These are phyloP conservation scores for Cactoblastis cactorum DNA, from an alignment of 2,888 invertebrate genomes.

Conservation along the genomic window DNA sequence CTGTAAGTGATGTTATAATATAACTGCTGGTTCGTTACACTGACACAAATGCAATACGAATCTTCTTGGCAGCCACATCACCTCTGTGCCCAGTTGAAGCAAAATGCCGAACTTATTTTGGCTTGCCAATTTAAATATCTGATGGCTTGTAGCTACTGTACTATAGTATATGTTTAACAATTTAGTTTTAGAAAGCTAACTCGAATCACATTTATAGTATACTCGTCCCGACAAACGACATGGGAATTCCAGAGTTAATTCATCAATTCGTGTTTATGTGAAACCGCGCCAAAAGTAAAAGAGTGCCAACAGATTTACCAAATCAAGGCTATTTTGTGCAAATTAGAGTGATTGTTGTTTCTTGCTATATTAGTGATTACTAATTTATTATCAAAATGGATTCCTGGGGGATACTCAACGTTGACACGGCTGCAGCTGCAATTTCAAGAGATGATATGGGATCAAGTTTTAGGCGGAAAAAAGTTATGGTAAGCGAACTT, in stretches of 20 bases:
- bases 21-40: slow-evolving; percentile 32
- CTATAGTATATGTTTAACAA: slow-evolving; percentile 30
- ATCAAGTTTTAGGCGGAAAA: slow-evolving; percentile 73
- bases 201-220: slow-evolving; percentile 39
- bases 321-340: slow-evolving; percentile 15
- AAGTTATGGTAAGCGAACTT: slow-evolving; percentile 51
- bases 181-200: slow-evolving; percentile 35
- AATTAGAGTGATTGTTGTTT: background rate
- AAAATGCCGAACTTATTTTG: slow-evolving; percentile 79
- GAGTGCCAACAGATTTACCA: slow-evolving; percentile 30
- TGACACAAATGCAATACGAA: slow-evolving; percentile 70
- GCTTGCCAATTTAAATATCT: slow-evolving; percentile 73
- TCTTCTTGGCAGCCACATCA: slow-evolving; percentile 66
- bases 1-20: slow-evolving; percentile 26
- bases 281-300: slow-evolving; percentile 47
- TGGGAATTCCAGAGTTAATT: slow-evolving; percentile 32
- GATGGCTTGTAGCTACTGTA: slow-evolving; percentile 40
- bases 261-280: slow-evolving; percentile 27
- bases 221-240: slow-evolving; percentile 33
- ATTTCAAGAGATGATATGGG: slow-evolving; percentile 85
- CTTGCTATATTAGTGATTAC: slow-evolving; percentile 30
- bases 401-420: slow-evolving; percentile 85
- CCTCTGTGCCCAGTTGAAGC: slow-evolving; percentile 70
- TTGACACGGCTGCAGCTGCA: slow-evolving; percentile 81
- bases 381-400: slow-evolving; percentile 80